phyloP scores from a whole-genome alignment of 2,797 vertebrate genomes.

The Botia almorhae region DNA sequence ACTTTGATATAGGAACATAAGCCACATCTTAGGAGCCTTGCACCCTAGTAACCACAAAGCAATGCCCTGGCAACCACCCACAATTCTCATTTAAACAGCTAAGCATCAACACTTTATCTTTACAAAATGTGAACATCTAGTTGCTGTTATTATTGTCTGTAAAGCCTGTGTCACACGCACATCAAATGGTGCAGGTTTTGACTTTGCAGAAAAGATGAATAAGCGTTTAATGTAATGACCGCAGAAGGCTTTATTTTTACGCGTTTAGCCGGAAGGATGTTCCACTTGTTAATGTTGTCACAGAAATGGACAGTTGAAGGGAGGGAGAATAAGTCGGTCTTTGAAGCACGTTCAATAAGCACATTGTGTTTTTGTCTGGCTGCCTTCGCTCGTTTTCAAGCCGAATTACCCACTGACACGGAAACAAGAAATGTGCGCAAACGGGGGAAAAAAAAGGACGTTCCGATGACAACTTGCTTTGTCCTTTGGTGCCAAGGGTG shows the following conservation, averaged over 20 bases:
- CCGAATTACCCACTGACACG: constrained; percentile 8
- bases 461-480: not conserved
- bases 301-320: constrained; percentile 5
- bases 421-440: not conserved
- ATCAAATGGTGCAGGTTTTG: not conserved
- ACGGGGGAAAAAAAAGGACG: not conserved
- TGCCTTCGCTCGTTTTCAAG: not conserved
- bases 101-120: not conserved
- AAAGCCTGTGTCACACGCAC: not conserved
- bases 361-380: constrained; percentile 15
- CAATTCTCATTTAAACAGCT: not conserved
- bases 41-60: not conserved
- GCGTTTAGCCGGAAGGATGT: not conserved
- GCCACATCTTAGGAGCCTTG: too few species aligned
- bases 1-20: too few species aligned
- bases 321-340: not conserved
- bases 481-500: not conserved
- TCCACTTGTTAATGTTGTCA: not conserved
- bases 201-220: not conserved
- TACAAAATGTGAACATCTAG: not conserved
- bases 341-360: not conserved
- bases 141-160: not conserved
- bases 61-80: not conserved
- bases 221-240: not conserved
- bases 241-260: not conserved